Evolutionary conservation across 2,113 vertebrate genomes (phyloP).

Genomic region (Phaethornis superciliosus): DNA sequence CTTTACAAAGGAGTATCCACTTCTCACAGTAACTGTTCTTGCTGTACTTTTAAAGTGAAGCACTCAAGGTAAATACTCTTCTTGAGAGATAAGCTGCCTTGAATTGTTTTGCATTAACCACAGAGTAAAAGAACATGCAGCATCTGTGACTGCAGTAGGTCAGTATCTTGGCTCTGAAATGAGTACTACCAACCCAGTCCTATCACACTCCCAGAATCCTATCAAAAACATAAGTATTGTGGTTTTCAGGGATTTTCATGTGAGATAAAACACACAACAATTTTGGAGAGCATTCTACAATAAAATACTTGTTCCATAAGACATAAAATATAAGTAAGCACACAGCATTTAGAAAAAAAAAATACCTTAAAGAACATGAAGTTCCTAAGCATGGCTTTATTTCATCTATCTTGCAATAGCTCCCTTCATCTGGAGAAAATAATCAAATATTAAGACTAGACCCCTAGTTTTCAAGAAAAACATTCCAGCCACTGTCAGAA

Average conservation of each 20-base stretch:
- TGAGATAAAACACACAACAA: background rate
- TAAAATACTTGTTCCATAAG: background rate
- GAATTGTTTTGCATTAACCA: background rate
- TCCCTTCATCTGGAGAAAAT: background rate
- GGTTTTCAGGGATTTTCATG: background rate
- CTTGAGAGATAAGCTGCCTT: background rate
- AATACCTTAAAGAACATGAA: background rate
- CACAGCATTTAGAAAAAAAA: background rate
- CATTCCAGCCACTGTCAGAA: background rate
- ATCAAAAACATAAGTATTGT: background rate
- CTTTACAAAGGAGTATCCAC: background rate
- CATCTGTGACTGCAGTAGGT: background rate
- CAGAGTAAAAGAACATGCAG: background rate
- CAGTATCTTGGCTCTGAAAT: background rate
- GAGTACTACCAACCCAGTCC: background rate
- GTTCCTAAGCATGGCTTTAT: background rate
- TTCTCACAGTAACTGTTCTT: background rate
- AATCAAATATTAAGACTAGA: background rate
- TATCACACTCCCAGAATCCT: background rate
- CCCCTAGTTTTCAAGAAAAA: background rate
- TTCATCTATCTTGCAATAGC: background rate
- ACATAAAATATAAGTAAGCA: background rate
- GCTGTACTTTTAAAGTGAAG: background rate
- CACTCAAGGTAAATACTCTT: background rate
- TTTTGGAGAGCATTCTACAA: background rate